Base-by-base conservation (phyloP, 92 coral and sea anemone species). In the Hydrozoanthus gracilis region DNA sequence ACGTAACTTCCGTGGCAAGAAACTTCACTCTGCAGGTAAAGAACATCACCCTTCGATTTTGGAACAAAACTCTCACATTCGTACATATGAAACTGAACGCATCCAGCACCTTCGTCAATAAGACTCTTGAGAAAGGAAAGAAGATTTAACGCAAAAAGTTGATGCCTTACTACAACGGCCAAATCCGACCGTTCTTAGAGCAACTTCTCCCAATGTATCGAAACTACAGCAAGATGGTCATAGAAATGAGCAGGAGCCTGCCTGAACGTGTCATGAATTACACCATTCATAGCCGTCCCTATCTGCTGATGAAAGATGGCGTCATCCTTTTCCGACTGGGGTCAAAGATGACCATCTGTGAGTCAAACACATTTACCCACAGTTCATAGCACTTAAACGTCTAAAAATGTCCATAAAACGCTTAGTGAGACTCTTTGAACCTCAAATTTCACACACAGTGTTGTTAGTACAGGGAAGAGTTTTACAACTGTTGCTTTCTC, bases 321-420 rank as follows among this genome's bases (percentile, higher is more conserved):
- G 77, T 77, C 47, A 71, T 71, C 18, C 65, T 84, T 83, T 88
- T 95, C 46, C 98, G 94, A 39, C 85, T 71, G 52, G 84, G 89
- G 8, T 89, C 93, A 66, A 95, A 95, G 83, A 67, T 91, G 92
- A 93, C 94, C 44, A 86, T 93, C 78, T 92, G 94, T 46, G 90
- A 92, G 50, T 88, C 98, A n/a, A n/a, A n/a, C n/a, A n/a, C 2
- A 27, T 27, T 27, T 27, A 27, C 39, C 39, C 39, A 27, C 2
- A 27, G 2, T 27, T 27, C 39, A 27, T 2, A 27, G 39, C 2
- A 2, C 39, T 0, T 27, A 27, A 27, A 27, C 39, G 39, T 27
- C 39, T 27, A 2, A 27, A 27, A 27, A 27, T 27, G 39, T 2
- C 39, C 39, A 27, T 27, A 27, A 27, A 27, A 27, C 39, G 39